Conservation (phyloP, 2,113 vertebrate genomes). For the Artemisiospiza belli region DNA sequence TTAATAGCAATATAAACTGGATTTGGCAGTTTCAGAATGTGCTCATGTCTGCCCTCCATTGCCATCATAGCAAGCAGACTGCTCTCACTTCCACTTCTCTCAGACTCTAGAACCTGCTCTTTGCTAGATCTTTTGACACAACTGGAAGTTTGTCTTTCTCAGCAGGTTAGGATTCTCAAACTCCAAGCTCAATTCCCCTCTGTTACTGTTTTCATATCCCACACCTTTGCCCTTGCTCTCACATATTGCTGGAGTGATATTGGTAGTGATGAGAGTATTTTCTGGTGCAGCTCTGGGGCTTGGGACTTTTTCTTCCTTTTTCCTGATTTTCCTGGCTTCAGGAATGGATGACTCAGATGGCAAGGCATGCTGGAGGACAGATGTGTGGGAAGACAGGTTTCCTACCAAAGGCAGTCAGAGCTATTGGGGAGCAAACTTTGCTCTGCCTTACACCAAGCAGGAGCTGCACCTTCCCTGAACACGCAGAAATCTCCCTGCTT, state of each 20-base stretch:
- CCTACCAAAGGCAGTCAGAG: background rate
- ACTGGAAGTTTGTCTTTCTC: background rate
- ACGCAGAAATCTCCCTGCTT: background rate
- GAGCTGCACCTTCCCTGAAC: background rate
- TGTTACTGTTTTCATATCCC: background rate
- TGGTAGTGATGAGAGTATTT: background rate
- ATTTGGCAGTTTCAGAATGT: background rate
- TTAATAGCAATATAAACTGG: background rate
- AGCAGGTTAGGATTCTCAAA: background rate
- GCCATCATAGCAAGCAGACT: background rate
- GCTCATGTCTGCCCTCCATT: background rate
- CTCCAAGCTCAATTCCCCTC: background rate
- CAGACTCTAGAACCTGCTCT: background rate
- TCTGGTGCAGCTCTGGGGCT: background rate
- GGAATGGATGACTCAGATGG: background rate
- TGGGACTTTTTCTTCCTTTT: background rate
- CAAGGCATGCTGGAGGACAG: background rate
- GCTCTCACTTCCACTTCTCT: background rate
- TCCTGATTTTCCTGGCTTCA: conserved; percentile 23
- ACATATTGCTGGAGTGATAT: background rate
- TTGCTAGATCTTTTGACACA: background rate
- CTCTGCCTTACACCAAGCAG: background rate
- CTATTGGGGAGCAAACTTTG: background rate
- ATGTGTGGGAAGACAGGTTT: background rate
- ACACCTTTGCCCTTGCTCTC: background rate